Percentiles rank a stretch among this genome's conserved stretches.
These are phyloP conservation scores for Alcis repandata DNA, from an alignment of 2,888 invertebrate species.

Conservation along the genomic window DNA sequence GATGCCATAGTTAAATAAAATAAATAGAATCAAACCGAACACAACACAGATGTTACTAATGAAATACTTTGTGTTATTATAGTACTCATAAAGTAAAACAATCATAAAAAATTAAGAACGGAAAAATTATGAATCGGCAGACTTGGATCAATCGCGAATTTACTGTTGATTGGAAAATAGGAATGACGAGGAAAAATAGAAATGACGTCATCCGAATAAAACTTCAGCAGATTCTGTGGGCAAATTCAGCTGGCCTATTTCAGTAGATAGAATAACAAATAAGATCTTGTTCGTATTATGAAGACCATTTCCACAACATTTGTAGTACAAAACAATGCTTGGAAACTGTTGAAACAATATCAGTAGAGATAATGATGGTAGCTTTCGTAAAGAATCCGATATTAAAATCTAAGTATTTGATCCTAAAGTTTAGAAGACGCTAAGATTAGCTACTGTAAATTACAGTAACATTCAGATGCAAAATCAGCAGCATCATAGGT, in stretches of 20 bases:
- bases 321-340: constrained; percentile 50
- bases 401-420: no score
- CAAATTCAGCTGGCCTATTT: constrained; percentile 67
- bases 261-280: constrained; percentile 55
- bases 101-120: not conserved
- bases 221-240: constrained; percentile 48
- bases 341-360: constrained; percentile 64
- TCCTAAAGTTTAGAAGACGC: no score
- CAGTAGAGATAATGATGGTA: constrained; percentile 34
- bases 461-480: no score
- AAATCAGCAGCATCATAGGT: not conserved
- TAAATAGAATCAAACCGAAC: constrained; percentile 51
- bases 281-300: constrained; percentile 51
- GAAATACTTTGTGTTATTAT: constrained; percentile 30
- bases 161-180: constrained; percentile 15
- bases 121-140: not conserved
- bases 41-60: constrained; percentile 50
- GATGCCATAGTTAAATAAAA: constrained; percentile 50
- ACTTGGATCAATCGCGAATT: constrained; percentile 5
- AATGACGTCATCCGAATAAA: constrained; percentile 46
- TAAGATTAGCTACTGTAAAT: no score
- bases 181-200: constrained; percentile 18
- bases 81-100: constrained; percentile 38
- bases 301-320: constrained; percentile 68
- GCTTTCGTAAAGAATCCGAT: no score